Evolutionary conservation across 1,140 invertebrate species (phyloP), one percentile per base, ranked within the genome.

Genomic region (Nylanderia fulva): DNA sequence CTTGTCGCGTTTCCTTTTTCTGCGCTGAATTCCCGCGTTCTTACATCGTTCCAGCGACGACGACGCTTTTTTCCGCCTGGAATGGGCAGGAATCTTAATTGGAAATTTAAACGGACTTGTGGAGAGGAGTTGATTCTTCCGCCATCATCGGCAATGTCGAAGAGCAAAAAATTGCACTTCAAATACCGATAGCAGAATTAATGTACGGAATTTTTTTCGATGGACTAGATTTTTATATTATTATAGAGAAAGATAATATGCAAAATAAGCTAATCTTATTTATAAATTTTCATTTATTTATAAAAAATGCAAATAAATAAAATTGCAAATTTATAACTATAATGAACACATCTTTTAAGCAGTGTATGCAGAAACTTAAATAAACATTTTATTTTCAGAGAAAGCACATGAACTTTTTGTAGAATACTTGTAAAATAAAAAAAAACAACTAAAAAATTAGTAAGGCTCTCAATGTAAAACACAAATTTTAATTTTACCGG

Each of bases 1-100:
- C 45, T 66, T 39, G 66, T 39, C 13, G 66, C 24, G n/a, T n/a
- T n/a, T 58, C 68, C n/a, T n/a, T 33, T 42, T 61, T 61, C 33
- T 39, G 24, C 68, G 24, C 54, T 83, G 69, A 83, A 83, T 83
- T 72, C 66, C 27, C 58, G 21, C 48, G 77, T 82, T 74, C 79
- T 83, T 83, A 60, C 60, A 29, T 58, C 79, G 56, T 58, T 8
- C 15, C 63, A 39, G 11, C 74, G 27, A 18, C 74, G 27, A 48
- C 42, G 48, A 39, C 61, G 61, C 45, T 56, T 79, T 79, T 79
- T 79, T 79, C 15, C 21, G n/a, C 4, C 9, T 45, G 45, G 48
- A 56, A 54, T 48, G 21, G 36, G 0, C 36, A 83, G 68, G 79
- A 83, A 83, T 83, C 66, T 83, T 83, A 79, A 79, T 79, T 79